A percentile compares a stretch with the other conserved stretches of the same genome.
These are phyloP conservation scores for Eupsittula cactorum DNA, from an alignment of 2,113 vertebrate species.

Conservation along the genomic window DNA sequence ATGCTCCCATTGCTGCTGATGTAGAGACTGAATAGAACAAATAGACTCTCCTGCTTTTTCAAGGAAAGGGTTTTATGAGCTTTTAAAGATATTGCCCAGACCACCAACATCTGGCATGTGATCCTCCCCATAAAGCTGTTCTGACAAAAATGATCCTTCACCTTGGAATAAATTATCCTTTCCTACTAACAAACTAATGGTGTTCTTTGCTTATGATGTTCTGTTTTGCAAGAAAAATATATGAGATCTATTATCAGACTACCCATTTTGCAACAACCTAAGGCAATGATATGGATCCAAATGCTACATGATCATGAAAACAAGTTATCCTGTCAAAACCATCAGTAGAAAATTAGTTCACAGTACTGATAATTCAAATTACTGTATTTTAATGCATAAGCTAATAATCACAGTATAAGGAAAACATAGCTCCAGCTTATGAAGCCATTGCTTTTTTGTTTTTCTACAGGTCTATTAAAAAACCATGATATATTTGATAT, in stretches of 20 bases:
- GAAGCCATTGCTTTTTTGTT: neutral
- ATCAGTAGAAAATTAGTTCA: neutral
- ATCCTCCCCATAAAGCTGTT: neutral
- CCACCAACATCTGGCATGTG: neutral
- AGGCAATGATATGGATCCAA: neutral
- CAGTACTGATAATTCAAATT: neutral
- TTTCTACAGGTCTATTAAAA: neutral
- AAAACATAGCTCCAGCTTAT: neutral
- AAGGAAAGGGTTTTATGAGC: neutral
- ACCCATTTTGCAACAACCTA: neutral
- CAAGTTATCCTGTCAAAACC: neutral
- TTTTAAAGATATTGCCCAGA: constrained; percentile 21
- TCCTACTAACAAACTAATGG: neutral
- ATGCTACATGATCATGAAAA: neutral
- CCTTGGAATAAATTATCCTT: neutral
- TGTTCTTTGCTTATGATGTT: neutral
- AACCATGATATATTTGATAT: neutral
- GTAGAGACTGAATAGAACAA: neutral
- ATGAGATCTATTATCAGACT: neutral
- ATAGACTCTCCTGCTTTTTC: neutral
- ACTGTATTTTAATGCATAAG: neutral
- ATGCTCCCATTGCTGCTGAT: neutral
- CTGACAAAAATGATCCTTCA: neutral
- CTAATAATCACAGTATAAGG: neutral
- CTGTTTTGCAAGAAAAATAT: neutral